Conservation (phyloP, 2,888 invertebrate genomes). For the Germaria angustata region DNA sequence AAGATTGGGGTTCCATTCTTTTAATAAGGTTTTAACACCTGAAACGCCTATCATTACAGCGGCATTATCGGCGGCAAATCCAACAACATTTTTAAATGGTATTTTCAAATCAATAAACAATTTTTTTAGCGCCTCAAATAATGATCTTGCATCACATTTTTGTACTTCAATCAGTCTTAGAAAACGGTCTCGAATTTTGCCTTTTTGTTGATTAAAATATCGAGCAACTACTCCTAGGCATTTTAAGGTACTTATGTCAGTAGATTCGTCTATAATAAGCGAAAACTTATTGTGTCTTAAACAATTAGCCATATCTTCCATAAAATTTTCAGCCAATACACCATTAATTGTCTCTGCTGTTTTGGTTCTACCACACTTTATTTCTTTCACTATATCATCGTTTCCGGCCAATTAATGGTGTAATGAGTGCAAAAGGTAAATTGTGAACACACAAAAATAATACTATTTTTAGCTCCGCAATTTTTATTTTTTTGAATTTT, state of each 20-base stretch:
- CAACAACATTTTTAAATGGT: no score
- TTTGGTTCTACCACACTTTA: slow-evolving; percentile 31
- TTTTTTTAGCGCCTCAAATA: slow-evolving; percentile 30
- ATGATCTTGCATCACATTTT: slow-evolving; percentile 19
- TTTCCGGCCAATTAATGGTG: slow-evolving; percentile 24
- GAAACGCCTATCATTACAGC: no score
- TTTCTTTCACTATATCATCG: slow-evolving; percentile 15
- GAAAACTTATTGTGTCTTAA: slow-evolving; percentile 29
- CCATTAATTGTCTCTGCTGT: slow-evolving; percentile 12
- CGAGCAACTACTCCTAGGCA: slow-evolving; percentile 28
- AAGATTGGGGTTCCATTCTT: slow-evolving; percentile 37
- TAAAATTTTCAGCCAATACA: slow-evolving; percentile 35
- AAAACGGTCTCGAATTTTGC: slow-evolving; percentile 20
- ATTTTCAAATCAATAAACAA: no score
- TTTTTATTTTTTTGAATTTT: slow-evolving; percentile 34
- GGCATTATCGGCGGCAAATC: slow-evolving; percentile 29
- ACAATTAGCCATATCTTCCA: slow-evolving; percentile 38
- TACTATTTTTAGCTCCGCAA: no score
- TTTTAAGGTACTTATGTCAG: slow-evolving; percentile 25
- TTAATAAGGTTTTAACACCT: slow-evolving; percentile 40
- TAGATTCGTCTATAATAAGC: slow-evolving; percentile 27
- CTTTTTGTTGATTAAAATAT: slow-evolving; percentile 20
- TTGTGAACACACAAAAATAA: slow-evolving; percentile 30
- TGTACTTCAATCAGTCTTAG: slow-evolving; percentile 15
- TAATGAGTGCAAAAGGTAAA: slow-evolving; percentile 11